Percentiles rank a stretch among this genome's conserved stretches.
Conservation (phyloP, 1,140 invertebrate genomes). For the Chionoecetes opilio region DNA sequence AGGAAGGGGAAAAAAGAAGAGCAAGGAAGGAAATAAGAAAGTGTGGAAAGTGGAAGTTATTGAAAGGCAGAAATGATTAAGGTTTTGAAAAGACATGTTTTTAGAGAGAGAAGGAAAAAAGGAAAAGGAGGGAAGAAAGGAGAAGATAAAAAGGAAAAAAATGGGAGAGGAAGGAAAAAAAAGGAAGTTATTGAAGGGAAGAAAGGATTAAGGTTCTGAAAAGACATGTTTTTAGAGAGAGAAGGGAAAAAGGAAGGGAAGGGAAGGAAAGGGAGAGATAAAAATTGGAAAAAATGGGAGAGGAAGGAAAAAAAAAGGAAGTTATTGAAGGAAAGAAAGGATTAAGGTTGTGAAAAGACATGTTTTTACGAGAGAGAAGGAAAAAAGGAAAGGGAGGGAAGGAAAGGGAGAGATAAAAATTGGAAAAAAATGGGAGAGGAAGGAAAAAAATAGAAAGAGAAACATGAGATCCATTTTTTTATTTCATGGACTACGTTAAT, state of each 20-base stretch:
- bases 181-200: too few species aligned
- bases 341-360: too few species aligned
- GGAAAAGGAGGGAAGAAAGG: too few species aligned
- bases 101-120: too few species aligned
- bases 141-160: too few species aligned
- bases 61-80: too few species aligned
- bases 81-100: too few species aligned
- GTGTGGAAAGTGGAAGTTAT: not conserved
- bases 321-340: not conserved
- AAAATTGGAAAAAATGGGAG: not conserved
- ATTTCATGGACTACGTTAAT: too few species aligned
- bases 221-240: too few species aligned
- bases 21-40: conserved; percentile 27
- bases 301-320: not conserved
- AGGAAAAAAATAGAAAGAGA: not conserved
- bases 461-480: not conserved
- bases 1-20: not conserved
- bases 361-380: too few species aligned
- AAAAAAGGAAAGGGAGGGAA: not conserved
- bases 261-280: not conserved
- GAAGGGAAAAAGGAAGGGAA: not conserved
- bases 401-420: not conserved
- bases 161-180: too few species aligned
- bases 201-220: too few species aligned
- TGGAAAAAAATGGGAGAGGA: not conserved